Conservation (phyloP, 2,113 vertebrate genomes). For the Burhinus bistriatus region DNA sequence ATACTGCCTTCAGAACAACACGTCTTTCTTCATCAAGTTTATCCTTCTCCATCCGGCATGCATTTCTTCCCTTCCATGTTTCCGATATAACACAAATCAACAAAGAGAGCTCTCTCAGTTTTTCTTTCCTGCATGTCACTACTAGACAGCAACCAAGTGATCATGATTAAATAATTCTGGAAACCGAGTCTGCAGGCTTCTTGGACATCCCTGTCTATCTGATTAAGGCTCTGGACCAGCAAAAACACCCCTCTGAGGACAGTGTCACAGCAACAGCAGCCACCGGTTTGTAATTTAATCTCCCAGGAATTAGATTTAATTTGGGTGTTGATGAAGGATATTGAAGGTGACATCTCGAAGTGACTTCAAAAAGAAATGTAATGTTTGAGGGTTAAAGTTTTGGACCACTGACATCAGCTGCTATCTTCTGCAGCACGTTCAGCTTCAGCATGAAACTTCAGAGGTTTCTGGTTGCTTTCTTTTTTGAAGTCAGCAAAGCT, state of each 20-base stretch:
- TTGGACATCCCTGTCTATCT: neutral
- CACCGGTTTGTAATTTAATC: neutral
- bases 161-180: neutral
- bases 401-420: neutral
- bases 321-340: neutral
- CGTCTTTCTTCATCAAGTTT: neutral
- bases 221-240: neutral
- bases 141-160: neutral
- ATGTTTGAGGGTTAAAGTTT: neutral
- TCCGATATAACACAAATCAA: neutral
- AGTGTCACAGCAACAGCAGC: neutral
- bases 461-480: neutral
- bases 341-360: neutral
- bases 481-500: neutral
- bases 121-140: neutral
- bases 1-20: neutral
- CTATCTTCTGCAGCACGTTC: neutral
- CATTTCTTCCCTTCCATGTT: neutral
- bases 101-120: neutral
- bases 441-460: neutral
- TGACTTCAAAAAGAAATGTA: neutral
- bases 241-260: neutral
- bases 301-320: neutral
- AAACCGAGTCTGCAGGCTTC: neutral
- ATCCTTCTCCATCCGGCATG: neutral